Base-by-base conservation (phyloP, 1,140 invertebrate genomes). In the Rhynchophorus ferrugineus region DNA sequence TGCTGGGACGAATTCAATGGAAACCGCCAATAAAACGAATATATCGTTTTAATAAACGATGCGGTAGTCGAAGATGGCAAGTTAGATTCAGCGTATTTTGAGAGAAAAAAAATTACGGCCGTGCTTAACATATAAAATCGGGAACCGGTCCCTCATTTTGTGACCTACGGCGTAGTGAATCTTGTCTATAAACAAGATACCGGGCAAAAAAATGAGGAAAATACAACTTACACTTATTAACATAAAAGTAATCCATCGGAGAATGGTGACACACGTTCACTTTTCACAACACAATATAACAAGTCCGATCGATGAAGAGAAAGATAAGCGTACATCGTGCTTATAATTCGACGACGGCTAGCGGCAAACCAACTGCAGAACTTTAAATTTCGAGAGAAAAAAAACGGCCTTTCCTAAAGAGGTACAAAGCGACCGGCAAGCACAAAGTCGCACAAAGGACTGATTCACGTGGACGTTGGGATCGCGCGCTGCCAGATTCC, bases 201-300 rank as follows among this genome's bases (percentile, higher is more conserved):
- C n/a, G n/a, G n/a, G n/a, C n/a, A n/a, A n/a, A n/a, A n/a, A n/a
- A 38, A 38, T 38, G 36, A 13, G 33, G 34, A 55, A 49, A 55
- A 55, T 44, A 55, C 45, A 35, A 56, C 54, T 56, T 56, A 56
- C 48, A 46, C 54, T 56, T 56, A 51, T 56, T 56, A 50, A 56
- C 53, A 46, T 46, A 49, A 56, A 41, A 48, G 46, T 53, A 48
- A 56, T 50, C 54, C 54, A 50, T 56, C 54, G 47, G 39, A 43
- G 35, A 44, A 49, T 29, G 47, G 47, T 44, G 47, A 55, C 41
- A 49, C 42, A 22, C 46, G 42, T n/a, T 55, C 53, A 49, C 53
- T 49, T 55, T 55, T 49, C 46, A 55, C 53, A 24, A 46, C 46
- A 55, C 51, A 54, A 47, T 54, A 36, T 34, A 54, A 46, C 37